Evolutionary conservation across 2,113 vertebrate species (phyloP).

Genomic region (Lipotes vexillifer): DNA sequence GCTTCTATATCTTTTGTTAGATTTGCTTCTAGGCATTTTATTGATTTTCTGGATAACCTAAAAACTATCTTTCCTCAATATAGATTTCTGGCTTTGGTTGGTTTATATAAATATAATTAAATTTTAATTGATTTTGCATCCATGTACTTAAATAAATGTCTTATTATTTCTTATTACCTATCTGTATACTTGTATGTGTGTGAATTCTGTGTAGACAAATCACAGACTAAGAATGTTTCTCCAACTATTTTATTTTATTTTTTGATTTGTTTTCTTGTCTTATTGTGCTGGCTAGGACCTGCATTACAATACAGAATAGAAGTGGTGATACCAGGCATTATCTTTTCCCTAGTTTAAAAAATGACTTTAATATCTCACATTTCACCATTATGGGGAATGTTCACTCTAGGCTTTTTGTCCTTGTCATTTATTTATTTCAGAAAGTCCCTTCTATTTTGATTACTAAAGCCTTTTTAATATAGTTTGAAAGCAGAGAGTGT

Average conservation of each 20-base stretch:
- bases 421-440: background rate
- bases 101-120: background rate
- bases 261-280: background rate
- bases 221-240: background rate
- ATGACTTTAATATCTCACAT: background rate
- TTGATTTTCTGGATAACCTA: background rate
- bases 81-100: background rate
- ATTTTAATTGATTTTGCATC: background rate
- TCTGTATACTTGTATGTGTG: background rate
- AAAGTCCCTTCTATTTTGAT: background rate
- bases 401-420: background rate
- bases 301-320: background rate
- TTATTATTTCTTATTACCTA: background rate
- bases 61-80: background rate
- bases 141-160: background rate
- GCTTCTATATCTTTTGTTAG: background rate
- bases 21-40: background rate
- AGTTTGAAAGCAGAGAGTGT: background rate
- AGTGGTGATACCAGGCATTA: background rate
- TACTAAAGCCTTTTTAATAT: background rate
- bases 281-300: background rate
- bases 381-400: background rate
- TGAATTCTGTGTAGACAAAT: background rate
- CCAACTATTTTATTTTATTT: background rate
- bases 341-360: background rate